phyloP scores from a whole-genome alignment of 2,888 invertebrate species.

The Dicyrtoma fusca region DNA sequence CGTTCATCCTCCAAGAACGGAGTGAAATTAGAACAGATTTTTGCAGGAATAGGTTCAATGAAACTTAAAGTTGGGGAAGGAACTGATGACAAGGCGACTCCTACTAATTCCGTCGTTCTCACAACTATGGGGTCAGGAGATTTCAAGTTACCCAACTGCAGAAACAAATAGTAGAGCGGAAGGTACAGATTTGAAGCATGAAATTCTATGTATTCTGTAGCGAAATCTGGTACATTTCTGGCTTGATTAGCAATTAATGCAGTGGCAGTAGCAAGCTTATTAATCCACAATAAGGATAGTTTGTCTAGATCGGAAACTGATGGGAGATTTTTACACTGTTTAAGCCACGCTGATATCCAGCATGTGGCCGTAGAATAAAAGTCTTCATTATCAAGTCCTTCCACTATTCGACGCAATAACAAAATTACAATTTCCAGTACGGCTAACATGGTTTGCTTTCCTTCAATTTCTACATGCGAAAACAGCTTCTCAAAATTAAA shows the following conservation, averaged over 20 bases:
- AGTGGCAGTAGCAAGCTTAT: constrained; percentile 43
- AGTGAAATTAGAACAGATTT: constrained; percentile 42
- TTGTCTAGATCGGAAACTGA: constrained; percentile 27
- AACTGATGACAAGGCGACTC: constrained; percentile 43
- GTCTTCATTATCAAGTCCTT: constrained; percentile 39
- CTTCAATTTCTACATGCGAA: constrained; percentile 34
- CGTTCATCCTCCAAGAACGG: constrained; percentile 28
- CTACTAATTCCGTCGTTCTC: constrained; percentile 39
- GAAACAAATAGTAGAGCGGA: constrained; percentile 46
- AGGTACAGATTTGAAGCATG: constrained; percentile 50
- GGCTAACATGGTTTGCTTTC: constrained; percentile 39
- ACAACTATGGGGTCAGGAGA: constrained; percentile 28
- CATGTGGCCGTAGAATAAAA: constrained; percentile 47
- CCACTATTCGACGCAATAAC: constrained; percentile 6
- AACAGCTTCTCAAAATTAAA: constrained; percentile 48
- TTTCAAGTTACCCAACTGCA: constrained; percentile 40
- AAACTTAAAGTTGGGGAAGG: constrained; percentile 46
- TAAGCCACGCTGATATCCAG: constrained; percentile 53
- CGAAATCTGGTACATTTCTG: constrained; percentile 30
- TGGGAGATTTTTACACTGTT: constrained; percentile 45
- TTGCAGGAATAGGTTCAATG: constrained; percentile 47
- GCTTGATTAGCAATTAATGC: constrained; percentile 38
- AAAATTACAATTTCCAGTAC: constrained; percentile 39
- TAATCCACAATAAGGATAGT: constrained; percentile 43
- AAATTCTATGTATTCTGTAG: constrained; percentile 50